Percentiles rank a stretch among this genome's conserved stretches.
Evolutionary conservation across 2,113 vertebrate species (phyloP).

Genomic region (Thamnaconus septentrionalis): DNA sequence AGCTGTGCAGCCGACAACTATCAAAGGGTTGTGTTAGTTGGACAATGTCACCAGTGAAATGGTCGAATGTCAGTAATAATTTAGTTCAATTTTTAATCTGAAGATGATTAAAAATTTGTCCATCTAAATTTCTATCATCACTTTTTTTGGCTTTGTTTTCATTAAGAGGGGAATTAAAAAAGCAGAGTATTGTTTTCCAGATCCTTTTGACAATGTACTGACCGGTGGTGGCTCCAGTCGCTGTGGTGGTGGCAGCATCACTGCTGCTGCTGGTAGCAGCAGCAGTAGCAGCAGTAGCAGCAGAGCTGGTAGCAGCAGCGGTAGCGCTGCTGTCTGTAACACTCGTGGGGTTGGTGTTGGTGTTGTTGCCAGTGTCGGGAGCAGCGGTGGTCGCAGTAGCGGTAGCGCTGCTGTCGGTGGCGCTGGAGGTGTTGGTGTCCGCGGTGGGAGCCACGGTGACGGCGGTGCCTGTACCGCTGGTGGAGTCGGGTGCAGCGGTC

Average conservation of each 20-base stretch:
- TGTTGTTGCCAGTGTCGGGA: background rate
- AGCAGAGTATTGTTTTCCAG: slow-evolving; percentile 2
- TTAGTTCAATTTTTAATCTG: too few relatives aligned
- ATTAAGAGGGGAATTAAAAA: background rate
- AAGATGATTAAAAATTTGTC: too few relatives aligned
- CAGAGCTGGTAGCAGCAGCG: background rate
- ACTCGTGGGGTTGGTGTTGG: too few relatives aligned
- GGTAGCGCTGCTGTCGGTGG: background rate
- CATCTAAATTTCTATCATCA: too few relatives aligned
- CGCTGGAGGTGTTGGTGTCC: background rate
- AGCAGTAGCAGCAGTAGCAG: background rate
- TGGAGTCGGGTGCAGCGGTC: background rate
- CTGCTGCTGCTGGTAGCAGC: background rate
- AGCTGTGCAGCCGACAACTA: too few relatives aligned
- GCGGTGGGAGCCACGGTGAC: background rate
- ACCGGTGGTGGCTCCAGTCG: slow-evolving; percentile 15
- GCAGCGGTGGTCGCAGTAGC: background rate
- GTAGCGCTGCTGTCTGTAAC: background rate
- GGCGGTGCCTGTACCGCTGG: background rate
- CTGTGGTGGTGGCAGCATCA: background rate
- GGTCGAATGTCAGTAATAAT: too few relatives aligned
- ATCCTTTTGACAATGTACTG: background rate
- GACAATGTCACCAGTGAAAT: too few relatives aligned
- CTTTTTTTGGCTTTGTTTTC: too few relatives aligned
- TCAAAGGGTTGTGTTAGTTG: too few relatives aligned